A percentile compares a stretch with the other conserved stretches of the same genome.
These are phyloP conservation scores for Chrysolina haemoptera DNA, from an alignment of 2,888 invertebrate species.

Conservation along the genomic window DNA sequence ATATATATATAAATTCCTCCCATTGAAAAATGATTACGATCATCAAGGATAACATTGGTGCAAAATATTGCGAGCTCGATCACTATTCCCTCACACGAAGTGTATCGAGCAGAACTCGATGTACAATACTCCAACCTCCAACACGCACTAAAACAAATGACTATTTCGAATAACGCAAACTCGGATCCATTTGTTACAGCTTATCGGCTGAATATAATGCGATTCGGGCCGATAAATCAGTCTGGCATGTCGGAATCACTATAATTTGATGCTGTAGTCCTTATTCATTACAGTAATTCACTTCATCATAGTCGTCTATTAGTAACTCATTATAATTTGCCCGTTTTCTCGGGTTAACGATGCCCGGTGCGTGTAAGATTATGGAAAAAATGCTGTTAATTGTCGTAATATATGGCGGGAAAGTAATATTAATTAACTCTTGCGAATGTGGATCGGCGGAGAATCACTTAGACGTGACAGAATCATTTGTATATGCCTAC, in stretches of 20 bases:
- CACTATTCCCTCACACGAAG: not conserved
- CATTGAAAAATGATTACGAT: too few species aligned
- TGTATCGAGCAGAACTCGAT: conserved; percentile 3
- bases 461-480: not conserved
- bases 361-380: conserved; percentile 4
- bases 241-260: conserved; percentile 44
- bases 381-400: conserved; percentile 11
- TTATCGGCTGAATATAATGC: conserved; percentile 44
- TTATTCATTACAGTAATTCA: conserved; percentile 52
- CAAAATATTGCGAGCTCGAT: not conserved
- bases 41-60: too few species aligned
- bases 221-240: conserved; percentile 44
- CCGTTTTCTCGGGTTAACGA: conserved; percentile 24
- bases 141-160: conserved; percentile 28
- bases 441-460: conserved; percentile 8
- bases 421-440: conserved; percentile 7
- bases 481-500: not conserved
- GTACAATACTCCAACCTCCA: conserved; percentile 21
- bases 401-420: conserved; percentile 5
- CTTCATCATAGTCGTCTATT: conserved; percentile 37
- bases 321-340: conserved; percentile 33
- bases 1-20: not conserved
- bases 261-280: conserved; percentile 51
- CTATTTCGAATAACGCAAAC: conserved; percentile 18
- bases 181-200: conserved; percentile 42